Conservation (phyloP, 1,140 invertebrate species). For the Tetragonula clypearis region DNA sequence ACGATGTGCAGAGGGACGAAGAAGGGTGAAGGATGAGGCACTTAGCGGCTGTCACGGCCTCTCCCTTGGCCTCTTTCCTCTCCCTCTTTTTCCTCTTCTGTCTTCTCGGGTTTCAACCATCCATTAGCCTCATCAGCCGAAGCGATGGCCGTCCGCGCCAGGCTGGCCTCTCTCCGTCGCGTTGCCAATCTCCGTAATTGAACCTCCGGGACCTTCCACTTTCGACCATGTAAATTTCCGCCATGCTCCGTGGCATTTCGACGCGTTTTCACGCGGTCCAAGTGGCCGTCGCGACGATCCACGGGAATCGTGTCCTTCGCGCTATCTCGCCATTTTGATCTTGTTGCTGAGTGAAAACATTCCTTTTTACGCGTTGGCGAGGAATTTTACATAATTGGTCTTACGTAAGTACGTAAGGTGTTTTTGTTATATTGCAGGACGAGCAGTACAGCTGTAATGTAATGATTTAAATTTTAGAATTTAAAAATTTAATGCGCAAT, state of each 20-base stretch:
- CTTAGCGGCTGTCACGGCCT: constrained; percentile 79
- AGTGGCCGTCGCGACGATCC: neutral
- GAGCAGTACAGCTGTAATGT: too few relatives aligned
- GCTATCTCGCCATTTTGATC: neutral
- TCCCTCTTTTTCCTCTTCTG: constrained; percentile 66
- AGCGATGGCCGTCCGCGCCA: constrained; percentile 76
- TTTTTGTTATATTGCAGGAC: neutral
- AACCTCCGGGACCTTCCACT: constrained; percentile 66
- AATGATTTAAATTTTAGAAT: neutral
- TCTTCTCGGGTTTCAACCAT: constrained; percentile 79
- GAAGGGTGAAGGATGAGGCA: constrained; percentile 73
- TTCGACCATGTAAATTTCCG: constrained; percentile 61
- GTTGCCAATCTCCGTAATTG: constrained; percentile 77
- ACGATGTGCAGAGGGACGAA: constrained; percentile 18
- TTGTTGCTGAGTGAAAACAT: neutral
- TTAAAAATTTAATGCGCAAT: neutral
- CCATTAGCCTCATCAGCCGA: constrained; percentile 81
- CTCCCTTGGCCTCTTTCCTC: constrained; percentile 73
- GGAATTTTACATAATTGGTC: neutral
- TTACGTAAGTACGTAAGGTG: too few relatives aligned
- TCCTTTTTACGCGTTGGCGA: neutral
- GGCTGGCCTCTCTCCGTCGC: constrained; percentile 50
- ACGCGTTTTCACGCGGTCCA: constrained; percentile 4
- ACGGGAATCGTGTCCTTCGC: neutral
- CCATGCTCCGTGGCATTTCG: constrained; percentile 10